Base-by-base conservation (phyloP, 2,113 vertebrate genomes). In the Labeo catla region DNA sequence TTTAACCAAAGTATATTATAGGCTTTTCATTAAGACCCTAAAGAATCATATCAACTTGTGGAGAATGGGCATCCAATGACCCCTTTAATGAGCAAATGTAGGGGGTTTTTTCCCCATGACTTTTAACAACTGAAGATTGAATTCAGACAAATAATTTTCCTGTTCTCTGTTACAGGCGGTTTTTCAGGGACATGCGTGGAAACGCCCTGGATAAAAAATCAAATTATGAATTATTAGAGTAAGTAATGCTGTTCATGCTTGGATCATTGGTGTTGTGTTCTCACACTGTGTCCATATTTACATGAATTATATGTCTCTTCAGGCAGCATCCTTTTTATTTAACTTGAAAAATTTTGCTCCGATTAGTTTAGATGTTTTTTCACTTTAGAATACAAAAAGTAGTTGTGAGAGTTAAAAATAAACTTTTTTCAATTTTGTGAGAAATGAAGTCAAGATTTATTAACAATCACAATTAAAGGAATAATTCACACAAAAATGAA, bases 121-220 rank as follows among this genome's bases (percentile, higher is more conserved):
- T 49, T 81, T 47, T 28, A 57, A 39, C 39, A 34, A 28, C 80
- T 72, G 61, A 66, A 36, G 52, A 15, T 19, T 74, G 9, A 45
- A 11, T 34, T 23, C 36, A 72, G 45, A 84, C 39, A 59, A 13
- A 66, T 10, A 16, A 12, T n/a, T 47, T 76, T 47, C 65, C 13
- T 88, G 34, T 94, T 91, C 90, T 84, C 91, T 87, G 54, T 88
- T 94, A 66, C 83, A 99, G 98, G 96, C 96, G 98, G 85, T 99
- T 97, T 12, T 99, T 99, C 89, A 95, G 96, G 92, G 98, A 99
- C 92, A 98, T 99, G 98, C 95, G 97, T 65, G 98, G 97, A 88
- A 99, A 99, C 8, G 98, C 98, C 0, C 94, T 99, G 63, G 98
- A 99, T 89, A 99, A 99, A 95, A 99, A 99, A 92, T 99, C 98